phyloP scores from a whole-genome alignment of 2,888 invertebrate genomes.

The Platycheirus albimanus region DNA sequence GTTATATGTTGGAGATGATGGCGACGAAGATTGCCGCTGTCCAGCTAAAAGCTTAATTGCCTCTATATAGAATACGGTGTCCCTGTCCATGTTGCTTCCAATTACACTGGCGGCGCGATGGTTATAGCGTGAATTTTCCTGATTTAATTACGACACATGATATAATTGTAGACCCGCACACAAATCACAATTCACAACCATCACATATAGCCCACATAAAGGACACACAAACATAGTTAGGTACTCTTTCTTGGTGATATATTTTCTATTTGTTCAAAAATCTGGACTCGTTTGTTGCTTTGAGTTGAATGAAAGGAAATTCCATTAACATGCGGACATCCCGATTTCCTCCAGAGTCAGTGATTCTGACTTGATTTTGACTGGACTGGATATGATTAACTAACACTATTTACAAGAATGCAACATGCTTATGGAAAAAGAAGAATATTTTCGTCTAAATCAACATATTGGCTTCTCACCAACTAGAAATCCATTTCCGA shows the following conservation, averaged over 20 bases:
- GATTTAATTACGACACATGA: constrained; percentile 61
- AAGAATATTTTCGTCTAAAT: no score
- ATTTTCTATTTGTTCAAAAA: constrained; percentile 37
- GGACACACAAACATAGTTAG: neutral
- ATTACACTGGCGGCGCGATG: constrained; percentile 26
- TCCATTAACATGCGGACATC: constrained; percentile 15
- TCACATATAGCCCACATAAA: neutral
- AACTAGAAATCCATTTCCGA: no score
- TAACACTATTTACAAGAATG: no score
- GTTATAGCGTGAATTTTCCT: constrained; percentile 63
- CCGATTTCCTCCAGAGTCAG: neutral
- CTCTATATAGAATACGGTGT: constrained; percentile 14
- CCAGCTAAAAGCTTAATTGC: constrained; percentile 59
- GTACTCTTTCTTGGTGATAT: constrained; percentile 26
- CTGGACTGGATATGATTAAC: no score
- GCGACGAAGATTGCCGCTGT: constrained; percentile 1
- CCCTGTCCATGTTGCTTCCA: neutral
- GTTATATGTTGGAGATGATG: neutral
- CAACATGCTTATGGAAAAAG: no score
- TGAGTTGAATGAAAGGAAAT: constrained; percentile 46
- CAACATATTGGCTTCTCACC: no score
- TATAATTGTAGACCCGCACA: constrained; percentile 26
- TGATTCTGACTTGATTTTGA: neutral
- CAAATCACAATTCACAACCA: constrained; percentile 7
- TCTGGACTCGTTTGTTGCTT: constrained; percentile 42